Conservation (phyloP, 2,113 vertebrate genomes). For the Thermophis baileyi region DNA sequence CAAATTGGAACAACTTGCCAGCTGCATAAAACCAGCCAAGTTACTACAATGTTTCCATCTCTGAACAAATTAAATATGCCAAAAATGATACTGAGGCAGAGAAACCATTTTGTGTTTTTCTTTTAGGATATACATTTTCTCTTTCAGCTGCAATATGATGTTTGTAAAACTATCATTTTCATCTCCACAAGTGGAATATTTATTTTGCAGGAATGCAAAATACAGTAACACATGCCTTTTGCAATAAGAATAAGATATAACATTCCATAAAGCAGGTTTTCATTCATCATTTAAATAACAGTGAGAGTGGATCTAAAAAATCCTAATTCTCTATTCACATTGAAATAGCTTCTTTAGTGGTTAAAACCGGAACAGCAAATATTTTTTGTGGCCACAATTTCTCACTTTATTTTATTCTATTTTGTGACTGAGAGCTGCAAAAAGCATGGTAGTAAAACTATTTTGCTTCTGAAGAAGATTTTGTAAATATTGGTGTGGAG, state of each 20-base stretch:
- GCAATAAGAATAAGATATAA: constrained; percentile 4
- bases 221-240: neutral
- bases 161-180: neutral
- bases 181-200: constrained; percentile 10
- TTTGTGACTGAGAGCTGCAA: too few relatives aligned
- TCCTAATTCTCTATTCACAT: neutral
- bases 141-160: constrained; percentile 20
- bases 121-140: constrained; percentile 37
- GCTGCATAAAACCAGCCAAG: neutral
- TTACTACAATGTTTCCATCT: neutral
- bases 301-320: neutral
- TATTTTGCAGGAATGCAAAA: neutral
- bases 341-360: neutral
- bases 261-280: neutral
- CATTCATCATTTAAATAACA: neutral
- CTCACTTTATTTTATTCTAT: too few relatives aligned
- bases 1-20: constrained; percentile 31
- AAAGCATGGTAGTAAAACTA: too few relatives aligned
- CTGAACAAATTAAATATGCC: constrained; percentile 27
- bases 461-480: neutral
- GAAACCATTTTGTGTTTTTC: constrained; percentile 19
- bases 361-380: too few relatives aligned
- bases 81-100: constrained; percentile 18
- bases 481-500: neutral
- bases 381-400: too few relatives aligned